A percentile compares a stretch with the other conserved stretches of the same genome.
These are phyloP conservation scores for Phengaris arion DNA, from an alignment of 2,888 invertebrate genomes.

Conservation along the genomic window DNA sequence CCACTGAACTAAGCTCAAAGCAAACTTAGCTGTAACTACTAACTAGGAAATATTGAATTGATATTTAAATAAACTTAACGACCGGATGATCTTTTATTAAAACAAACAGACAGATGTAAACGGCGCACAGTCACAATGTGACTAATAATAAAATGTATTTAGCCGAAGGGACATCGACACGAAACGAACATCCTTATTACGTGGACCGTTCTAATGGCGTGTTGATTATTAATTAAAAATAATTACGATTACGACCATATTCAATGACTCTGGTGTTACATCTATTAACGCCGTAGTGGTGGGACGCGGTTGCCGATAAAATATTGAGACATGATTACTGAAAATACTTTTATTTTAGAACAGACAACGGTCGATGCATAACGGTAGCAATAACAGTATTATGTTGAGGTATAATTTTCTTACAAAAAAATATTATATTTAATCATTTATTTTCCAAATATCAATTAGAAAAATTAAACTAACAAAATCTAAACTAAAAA, in stretches of 20 bases:
- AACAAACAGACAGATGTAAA: conserved; percentile 31
- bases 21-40: conserved; percentile 10
- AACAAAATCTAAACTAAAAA: too few relatives aligned
- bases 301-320: conserved; percentile 37
- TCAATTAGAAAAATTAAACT: too few relatives aligned
- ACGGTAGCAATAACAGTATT: too few relatives aligned
- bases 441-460: too few relatives aligned
- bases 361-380: too few relatives aligned
- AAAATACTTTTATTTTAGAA: too few relatives aligned
- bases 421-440: too few relatives aligned
- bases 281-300: conserved; percentile 70
- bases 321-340: not conserved
- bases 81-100: conserved; percentile 39
- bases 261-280: conserved; percentile 79
- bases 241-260: conserved; percentile 79
- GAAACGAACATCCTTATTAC: conserved; percentile 72
- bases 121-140: conserved; percentile 37
- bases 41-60: conserved; percentile 31
- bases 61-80: conserved; percentile 33
- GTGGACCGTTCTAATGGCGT: conserved; percentile 69
- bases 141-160: conserved; percentile 51
- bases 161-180: conserved; percentile 72
- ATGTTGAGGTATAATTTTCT: too few relatives aligned
- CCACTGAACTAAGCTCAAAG: not conserved
- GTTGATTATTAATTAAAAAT: conserved; percentile 80